These are phyloP conservation scores for Ploceus nigricollis DNA, from an alignment of 2,113 vertebrate species.

Conservation along the genomic window DNA sequence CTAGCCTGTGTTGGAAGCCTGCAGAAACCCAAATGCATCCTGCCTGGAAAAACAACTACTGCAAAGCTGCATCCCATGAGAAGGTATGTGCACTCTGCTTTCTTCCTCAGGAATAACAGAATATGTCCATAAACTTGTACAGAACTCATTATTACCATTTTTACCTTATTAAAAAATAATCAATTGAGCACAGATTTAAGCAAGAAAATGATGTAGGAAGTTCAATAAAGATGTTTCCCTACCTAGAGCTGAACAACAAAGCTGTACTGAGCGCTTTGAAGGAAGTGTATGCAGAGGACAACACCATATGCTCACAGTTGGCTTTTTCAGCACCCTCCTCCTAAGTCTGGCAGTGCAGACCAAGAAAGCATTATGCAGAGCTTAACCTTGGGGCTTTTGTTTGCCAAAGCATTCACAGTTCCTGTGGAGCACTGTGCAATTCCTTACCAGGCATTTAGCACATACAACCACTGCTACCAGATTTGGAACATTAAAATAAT, in stretches of 20 bases:
- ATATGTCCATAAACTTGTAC: not conserved
- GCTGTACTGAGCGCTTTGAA: rapidly evolving
- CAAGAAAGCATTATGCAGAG: not conserved
- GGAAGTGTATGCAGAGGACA: not conserved
- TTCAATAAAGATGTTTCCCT: not conserved
- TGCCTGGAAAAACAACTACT: not conserved
- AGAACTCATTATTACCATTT: not conserved
- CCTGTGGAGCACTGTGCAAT: not conserved
- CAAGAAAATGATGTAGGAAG: not conserved
- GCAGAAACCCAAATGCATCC: not conserved
- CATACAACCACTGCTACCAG: rapidly evolving
- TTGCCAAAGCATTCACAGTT: not conserved
- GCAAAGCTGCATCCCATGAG: not conserved
- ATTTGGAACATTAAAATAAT: not conserved
- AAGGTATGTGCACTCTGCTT: not conserved
- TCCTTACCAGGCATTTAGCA: not conserved
- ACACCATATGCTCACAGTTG: not conserved
- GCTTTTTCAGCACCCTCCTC: not conserved
- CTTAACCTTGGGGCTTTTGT: not conserved
- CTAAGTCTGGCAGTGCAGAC: not conserved
- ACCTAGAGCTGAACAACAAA: not conserved
- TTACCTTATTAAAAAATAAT: not conserved
- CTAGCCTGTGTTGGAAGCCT: not conserved
- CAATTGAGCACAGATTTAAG: not conserved
- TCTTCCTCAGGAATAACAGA: not conserved